These are phyloP conservation scores for Ambastaia sidthimunki DNA, from an alignment of 2,797 vertebrate species.

Conservation along the genomic window DNA sequence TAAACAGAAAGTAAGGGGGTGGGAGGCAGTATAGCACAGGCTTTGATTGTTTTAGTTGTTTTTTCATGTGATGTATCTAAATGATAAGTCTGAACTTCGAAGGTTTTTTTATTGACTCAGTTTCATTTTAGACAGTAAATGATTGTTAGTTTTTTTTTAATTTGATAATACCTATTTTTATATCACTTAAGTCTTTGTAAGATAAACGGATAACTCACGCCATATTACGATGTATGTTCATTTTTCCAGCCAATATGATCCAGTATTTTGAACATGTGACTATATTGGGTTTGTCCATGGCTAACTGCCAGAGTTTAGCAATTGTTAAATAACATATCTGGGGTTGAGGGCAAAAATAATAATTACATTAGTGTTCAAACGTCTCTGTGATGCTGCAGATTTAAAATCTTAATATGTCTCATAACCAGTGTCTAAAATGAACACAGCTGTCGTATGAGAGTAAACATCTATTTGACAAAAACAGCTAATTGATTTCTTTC, in stretches of 20 bases:
- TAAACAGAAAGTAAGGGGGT: neutral
- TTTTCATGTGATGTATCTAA: conserved; percentile 61
- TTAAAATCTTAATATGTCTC: neutral
- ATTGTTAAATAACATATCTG: neutral
- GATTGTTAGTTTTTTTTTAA: conserved; percentile 57
- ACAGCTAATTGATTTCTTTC: neutral
- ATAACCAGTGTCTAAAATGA: neutral
- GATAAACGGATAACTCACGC: conserved; percentile 7
- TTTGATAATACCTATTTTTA: conserved; percentile 17
- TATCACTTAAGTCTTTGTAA: conserved; percentile 31
- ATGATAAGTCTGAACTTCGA: conserved; percentile 70
- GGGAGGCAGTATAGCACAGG: neutral
- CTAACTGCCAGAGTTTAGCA: too few relatives aligned
- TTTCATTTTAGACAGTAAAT: conserved; percentile 58
- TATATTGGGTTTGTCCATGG: neutral
- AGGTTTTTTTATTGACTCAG: conserved; percentile 49
- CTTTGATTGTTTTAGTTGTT: conserved; percentile 65
- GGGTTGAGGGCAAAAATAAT: too few relatives aligned
- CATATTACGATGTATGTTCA: neutral
- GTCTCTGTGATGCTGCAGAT: too few relatives aligned
- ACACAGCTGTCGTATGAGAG: neutral
- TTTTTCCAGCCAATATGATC: neutral
- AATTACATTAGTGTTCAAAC: too few relatives aligned
- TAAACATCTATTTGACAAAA: too few relatives aligned
- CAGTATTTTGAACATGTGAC: conserved; percentile 12